phyloP scores from a whole-genome alignment of 2,797 vertebrate species.

The Delichon dasypus region DNA sequence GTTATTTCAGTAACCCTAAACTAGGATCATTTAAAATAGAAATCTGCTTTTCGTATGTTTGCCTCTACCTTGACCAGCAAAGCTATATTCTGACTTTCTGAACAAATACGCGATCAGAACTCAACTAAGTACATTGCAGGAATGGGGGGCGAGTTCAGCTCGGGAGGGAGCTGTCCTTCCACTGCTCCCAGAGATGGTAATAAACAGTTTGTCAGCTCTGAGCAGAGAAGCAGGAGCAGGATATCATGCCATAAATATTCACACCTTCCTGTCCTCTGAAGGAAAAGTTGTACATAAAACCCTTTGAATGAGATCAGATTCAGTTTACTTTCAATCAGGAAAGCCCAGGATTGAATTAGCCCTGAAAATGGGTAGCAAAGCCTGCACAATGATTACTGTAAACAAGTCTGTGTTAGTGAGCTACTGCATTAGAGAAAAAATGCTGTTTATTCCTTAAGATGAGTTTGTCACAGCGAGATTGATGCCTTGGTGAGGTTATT shows the following conservation, averaged over 20 bases:
- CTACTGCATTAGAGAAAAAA: background rate
- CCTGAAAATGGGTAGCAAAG: background rate
- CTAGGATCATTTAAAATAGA: background rate
- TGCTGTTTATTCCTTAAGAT: background rate
- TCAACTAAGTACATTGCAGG: background rate
- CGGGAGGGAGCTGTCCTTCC: background rate
- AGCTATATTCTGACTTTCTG: background rate
- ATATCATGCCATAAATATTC: constrained; percentile 23
- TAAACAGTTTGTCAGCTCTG: background rate
- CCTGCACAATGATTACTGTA: background rate
- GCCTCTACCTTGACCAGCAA: background rate
- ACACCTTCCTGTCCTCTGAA: background rate
- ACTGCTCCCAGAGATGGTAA: background rate
- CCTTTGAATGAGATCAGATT: constrained; percentile 6
- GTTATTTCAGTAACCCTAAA: background rate
- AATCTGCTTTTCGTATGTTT: background rate
- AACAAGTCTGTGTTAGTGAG: background rate
- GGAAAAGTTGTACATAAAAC: constrained; percentile 10
- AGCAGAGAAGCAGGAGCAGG: background rate
- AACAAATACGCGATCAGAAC: background rate
- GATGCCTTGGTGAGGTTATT: background rate
- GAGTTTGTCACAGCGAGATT: background rate
- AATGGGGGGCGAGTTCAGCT: background rate
- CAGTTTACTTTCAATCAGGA: constrained; percentile 3
- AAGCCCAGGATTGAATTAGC: constrained; percentile 7